Percentiles rank a stretch among this genome's conserved stretches.
These are phyloP conservation scores for Cyprinodon diabolis DNA, from an alignment of 2,797 vertebrate species.

Conservation along the genomic window DNA sequence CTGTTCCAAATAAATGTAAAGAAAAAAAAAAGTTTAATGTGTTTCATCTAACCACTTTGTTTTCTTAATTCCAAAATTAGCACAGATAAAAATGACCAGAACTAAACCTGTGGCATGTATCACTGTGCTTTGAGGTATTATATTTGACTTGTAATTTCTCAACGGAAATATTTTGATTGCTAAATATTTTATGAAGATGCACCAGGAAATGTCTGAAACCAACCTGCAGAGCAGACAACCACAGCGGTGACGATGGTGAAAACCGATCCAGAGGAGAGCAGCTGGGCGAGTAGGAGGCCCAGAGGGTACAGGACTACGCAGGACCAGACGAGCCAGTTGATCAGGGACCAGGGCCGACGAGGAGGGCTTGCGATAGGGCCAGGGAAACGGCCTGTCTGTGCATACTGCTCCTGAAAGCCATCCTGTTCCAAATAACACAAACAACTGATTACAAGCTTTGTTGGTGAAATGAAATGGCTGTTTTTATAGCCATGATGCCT, in stretches of 20 bases:
- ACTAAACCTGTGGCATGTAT: neutral
- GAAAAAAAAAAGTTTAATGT: too few species aligned
- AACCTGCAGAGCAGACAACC: conserved; percentile 87
- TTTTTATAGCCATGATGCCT: neutral
- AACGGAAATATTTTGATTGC: neutral
- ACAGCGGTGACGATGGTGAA: conserved; percentile 82
- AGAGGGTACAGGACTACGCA: conserved; percentile 89
- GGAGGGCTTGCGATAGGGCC: conserved; percentile 75
- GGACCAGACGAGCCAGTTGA: conserved; percentile 94
- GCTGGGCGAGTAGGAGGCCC: conserved; percentile 80
- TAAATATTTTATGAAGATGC: neutral
- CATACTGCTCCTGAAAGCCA: conserved; percentile 89
- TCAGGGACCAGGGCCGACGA: conserved; percentile 84
- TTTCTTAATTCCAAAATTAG: too few species aligned
- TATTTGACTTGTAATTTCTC: neutral
- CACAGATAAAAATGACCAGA: too few species aligned
- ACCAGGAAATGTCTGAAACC: conserved; percentile 50
- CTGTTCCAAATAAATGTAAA: too few species aligned
- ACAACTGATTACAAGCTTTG: neutral
- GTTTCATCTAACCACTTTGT: too few species aligned
- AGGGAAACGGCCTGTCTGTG: conserved; percentile 84
- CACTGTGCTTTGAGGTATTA: neutral
- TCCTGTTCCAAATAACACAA: conserved; percentile 79
- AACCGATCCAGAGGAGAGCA: conserved; percentile 86
- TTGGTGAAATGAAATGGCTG: neutral